Base-by-base conservation (phyloP, 1,140 invertebrate species). In the Tetragnatha versicolor region DNA sequence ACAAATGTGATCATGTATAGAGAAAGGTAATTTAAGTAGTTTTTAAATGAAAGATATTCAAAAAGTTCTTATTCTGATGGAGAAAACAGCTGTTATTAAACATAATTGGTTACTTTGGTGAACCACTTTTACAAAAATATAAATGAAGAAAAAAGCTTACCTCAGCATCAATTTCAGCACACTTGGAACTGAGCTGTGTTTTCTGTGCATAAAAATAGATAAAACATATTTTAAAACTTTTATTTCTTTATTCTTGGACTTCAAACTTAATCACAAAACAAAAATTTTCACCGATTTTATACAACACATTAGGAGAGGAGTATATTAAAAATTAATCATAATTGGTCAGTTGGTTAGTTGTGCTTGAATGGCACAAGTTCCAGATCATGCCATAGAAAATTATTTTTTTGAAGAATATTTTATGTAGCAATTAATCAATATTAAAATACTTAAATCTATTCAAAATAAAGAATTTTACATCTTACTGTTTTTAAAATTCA, bases 151-250 rank as follows among this genome's bases (percentile, higher is more conserved):
- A 47, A 5, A n/a, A 25, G 29, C 31, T 82, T 66, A 89, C 87
- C 84, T 92, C 90, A 27, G 84, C 82, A 85, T 94, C 90, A 39
- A 94, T 87, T 83, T 97, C 92, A 0, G 85, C 85, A 86, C 92
- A 92, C 83, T 92, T 90, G 25, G 88, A 89, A 60, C 87, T 92
- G 35, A 91, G 85, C 47, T 82, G 85, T 33, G 10, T 49, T 65
- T 65, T 70, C 72, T 77, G 20, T 42, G 1, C 12, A 2, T 45
- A 2, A 45, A 45, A 45, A 14, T 45, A 45, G 1, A 14, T 14
- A 45, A 45, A n/a, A 45, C 12, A 14, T 45, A 3, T 45, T 14
- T 14, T 3, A 45, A 45, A 14, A 45, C 3, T 14, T 14, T 45
- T 14, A 45, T 14, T 45, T 45, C n/a, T n/a, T 14, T 9, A 9